These are phyloP conservation scores for Albula goreensis DNA, from an alignment of 2,113 vertebrate genomes.

Conservation along the genomic window DNA sequence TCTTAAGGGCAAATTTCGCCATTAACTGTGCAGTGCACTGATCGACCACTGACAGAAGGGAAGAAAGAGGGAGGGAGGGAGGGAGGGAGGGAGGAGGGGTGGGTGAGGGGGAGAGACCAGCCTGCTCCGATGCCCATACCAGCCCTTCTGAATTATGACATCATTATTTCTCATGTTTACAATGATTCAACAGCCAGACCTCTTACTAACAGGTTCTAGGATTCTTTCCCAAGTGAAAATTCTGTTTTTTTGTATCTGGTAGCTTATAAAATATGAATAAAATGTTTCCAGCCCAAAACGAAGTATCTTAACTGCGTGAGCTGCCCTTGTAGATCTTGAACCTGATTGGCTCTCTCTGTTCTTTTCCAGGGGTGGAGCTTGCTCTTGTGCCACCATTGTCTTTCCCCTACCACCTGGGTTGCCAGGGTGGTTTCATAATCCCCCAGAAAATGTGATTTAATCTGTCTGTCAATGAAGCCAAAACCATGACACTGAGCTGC, in stretches of 20 bases:
- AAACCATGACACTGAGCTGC: no score
- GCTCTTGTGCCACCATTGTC: no score
- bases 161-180: neutral
- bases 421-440: no score
- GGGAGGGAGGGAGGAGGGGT: neutral
- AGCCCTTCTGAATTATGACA: neutral
- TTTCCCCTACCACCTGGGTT: no score
- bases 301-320: no score
- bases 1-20: conserved; percentile 55
- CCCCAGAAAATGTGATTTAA: no score
- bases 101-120: neutral
- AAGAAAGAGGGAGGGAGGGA: neutral
- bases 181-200: neutral
- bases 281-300: no score
- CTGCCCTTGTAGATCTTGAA: no score
- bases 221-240: neutral
- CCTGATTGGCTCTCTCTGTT: no score
- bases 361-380: no score
- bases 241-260: neutral
- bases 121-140: neutral
- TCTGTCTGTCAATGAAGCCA: no score
- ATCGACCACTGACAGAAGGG: neutral
- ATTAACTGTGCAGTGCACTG: neutral
- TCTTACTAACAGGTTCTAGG: neutral
- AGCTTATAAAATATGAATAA: no score